Evolutionary conservation across 1,140 invertebrate genomes (phyloP).

Genomic region (Drosophila navojoa): DNA sequence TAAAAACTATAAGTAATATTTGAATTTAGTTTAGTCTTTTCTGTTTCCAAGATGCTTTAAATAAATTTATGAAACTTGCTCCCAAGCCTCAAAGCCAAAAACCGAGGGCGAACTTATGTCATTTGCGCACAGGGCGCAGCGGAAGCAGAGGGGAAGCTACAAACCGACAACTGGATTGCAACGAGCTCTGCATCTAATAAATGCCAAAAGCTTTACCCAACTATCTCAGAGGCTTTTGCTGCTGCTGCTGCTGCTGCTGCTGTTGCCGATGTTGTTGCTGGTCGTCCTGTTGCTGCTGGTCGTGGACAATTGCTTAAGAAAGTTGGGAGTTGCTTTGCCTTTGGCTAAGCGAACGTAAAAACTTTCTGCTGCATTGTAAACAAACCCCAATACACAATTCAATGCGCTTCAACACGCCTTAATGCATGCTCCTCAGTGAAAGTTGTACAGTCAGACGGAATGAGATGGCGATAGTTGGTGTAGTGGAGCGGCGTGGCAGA

Average conservation of each 20-base stretch:
- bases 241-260: slow-evolving; percentile 18
- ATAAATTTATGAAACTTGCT: slow-evolving; percentile 62
- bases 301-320: slow-evolving; percentile 74
- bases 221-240: slow-evolving; percentile 14
- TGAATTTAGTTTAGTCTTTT: no score
- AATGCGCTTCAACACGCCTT: slow-evolving; percentile 80
- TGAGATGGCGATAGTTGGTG: slow-evolving; percentile 8
- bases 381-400: slow-evolving; percentile 82
- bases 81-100: slow-evolving; percentile 58
- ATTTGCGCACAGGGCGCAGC: slow-evolving; percentile 24
- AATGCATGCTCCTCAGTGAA: slow-evolving; percentile 71
- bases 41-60: slow-evolving; percentile 50
- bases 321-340: slow-evolving; percentile 72
- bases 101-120: slow-evolving; percentile 67
- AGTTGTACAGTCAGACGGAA: slow-evolving; percentile 42
- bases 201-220: slow-evolving; percentile 56
- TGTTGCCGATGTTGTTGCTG: neutral
- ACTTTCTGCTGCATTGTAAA: slow-evolving; percentile 80
- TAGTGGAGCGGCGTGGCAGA: neutral
- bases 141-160: neutral
- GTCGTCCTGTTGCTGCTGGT: slow-evolving; percentile 21
- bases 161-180: slow-evolving; percentile 40
- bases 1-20: no score
- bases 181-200: slow-evolving; percentile 75
- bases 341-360: slow-evolving; percentile 79